Evolutionary conservation across 2,888 invertebrate species (phyloP).

Genomic region (Pediacus dermestoides): DNA sequence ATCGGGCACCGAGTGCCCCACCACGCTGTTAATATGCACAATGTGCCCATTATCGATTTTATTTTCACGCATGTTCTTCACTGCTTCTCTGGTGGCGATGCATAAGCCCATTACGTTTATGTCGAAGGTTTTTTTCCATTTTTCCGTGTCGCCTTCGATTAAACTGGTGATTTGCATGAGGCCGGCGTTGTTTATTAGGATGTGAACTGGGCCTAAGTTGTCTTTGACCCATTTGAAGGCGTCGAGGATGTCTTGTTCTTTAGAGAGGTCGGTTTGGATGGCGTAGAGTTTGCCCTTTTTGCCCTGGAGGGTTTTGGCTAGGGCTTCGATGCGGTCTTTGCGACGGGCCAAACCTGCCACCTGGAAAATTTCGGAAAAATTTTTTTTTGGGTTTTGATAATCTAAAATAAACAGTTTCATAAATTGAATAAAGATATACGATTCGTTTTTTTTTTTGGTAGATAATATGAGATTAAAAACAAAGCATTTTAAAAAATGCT

Average conservation of each 20-base stretch:
- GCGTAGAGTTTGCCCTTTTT: neutral
- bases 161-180: neutral
- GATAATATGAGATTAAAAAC: no score
- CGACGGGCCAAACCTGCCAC: no score
- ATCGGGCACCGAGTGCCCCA: slow-evolving; percentile 11
- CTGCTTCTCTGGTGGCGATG: slow-evolving; percentile 12
- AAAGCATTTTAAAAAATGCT: no score
- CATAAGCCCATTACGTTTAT: slow-evolving; percentile 8
- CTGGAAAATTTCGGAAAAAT: no score
- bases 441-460: no score
- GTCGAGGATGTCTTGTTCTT: neutral
- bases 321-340: neutral
- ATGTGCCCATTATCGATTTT: slow-evolving; percentile 18
- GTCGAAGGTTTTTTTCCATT: slow-evolving; percentile 7
- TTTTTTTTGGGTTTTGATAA: no score
- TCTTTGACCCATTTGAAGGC: neutral
- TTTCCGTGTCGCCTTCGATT: slow-evolving; percentile 2
- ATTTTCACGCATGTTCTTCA: slow-evolving; percentile 14
- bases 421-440: no score
- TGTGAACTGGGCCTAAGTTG: neutral
- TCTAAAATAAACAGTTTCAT: no score
- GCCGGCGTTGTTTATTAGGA: neutral
- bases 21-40: slow-evolving; percentile 18
- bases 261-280: neutral
- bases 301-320: neutral